phyloP scores from a whole-genome alignment of 2,113 vertebrate genomes.

The Podocnemis expansa region DNA sequence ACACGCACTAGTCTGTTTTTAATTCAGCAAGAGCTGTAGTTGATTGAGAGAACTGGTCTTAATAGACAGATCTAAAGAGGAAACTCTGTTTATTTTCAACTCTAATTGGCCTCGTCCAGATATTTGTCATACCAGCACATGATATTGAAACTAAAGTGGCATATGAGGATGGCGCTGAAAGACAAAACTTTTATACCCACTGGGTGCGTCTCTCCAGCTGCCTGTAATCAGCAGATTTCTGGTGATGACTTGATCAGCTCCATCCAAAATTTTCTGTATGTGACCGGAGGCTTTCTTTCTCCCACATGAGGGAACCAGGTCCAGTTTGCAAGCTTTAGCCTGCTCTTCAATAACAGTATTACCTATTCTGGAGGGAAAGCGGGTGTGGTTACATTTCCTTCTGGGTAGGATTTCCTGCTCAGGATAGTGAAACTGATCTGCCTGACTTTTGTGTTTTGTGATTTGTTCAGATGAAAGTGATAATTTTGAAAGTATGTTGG shows the following conservation, averaged over 20 bases:
- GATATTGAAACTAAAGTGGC: neutral
- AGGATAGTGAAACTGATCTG: neutral
- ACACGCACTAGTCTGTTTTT: neutral
- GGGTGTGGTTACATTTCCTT: neutral
- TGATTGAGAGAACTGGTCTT: neutral
- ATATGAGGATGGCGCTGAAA: neutral
- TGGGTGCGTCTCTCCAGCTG: rapidly evolving
- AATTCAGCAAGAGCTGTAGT: neutral
- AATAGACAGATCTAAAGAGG: rapidly evolving
- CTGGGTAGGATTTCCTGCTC: neutral
- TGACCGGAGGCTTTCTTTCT: neutral
- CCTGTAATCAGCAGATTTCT: neutral
- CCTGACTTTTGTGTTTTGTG: neutral
- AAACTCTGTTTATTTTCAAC: rapidly evolving
- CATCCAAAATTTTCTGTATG: neutral
- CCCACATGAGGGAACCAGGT: neutral
- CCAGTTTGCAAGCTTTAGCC: neutral
- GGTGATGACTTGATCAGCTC: rapidly evolving
- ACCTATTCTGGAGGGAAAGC: neutral
- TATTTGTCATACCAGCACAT: rapidly evolving
- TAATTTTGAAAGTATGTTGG: neutral
- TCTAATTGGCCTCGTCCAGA: rapidly evolving
- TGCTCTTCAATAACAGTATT: neutral
- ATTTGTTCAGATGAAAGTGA: neutral
- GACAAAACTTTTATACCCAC: neutral